Percentiles rank a stretch among this genome's conserved stretches.
Evolutionary conservation across 64 coral and sea anemone genomes (phyloP).

Genomic region (Trachythela sp.): DNA sequence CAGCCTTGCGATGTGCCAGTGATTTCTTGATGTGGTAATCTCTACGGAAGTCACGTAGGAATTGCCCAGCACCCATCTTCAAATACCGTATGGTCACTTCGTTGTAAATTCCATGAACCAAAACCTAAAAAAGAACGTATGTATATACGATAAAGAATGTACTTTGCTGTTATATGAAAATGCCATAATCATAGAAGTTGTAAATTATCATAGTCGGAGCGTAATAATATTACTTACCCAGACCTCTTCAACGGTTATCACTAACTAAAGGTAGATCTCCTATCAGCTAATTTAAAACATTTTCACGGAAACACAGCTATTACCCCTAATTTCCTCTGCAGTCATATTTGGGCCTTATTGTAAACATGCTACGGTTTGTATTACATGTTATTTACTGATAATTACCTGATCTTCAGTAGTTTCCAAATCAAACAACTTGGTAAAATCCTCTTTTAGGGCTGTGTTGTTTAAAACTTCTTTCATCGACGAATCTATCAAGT

Average conservation of each 20-base stretch:
- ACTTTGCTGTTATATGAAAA: too few relatives aligned
- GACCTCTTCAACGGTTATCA: too few relatives aligned
- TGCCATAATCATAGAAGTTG: too few relatives aligned
- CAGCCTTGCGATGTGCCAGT: constrained; percentile 29
- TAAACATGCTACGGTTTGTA: too few relatives aligned
- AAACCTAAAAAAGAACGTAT: background rate
- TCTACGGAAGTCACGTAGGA: constrained; percentile 15
- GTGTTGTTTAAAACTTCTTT: background rate
- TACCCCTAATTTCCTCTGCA: too few relatives aligned
- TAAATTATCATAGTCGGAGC: too few relatives aligned
- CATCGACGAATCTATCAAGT: background rate
- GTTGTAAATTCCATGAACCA: background rate
- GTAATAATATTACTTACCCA: too few relatives aligned
- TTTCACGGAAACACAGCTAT: too few relatives aligned
- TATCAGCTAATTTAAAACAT: too few relatives aligned
- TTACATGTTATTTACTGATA: background rate
- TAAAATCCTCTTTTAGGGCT: background rate
- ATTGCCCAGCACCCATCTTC: constrained; percentile 36
- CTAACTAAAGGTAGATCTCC: too few relatives aligned
- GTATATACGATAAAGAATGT: background rate
- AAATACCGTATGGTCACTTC: constrained; percentile 21
- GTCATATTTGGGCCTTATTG: too few relatives aligned
- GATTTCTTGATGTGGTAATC: constrained; percentile 25
- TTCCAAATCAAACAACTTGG: background rate
- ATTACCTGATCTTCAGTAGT: background rate